Percentiles rank a stretch among this genome's conserved stretches.
Conservation (phyloP, 2,888 invertebrate species). For the Brachyptera putata region DNA sequence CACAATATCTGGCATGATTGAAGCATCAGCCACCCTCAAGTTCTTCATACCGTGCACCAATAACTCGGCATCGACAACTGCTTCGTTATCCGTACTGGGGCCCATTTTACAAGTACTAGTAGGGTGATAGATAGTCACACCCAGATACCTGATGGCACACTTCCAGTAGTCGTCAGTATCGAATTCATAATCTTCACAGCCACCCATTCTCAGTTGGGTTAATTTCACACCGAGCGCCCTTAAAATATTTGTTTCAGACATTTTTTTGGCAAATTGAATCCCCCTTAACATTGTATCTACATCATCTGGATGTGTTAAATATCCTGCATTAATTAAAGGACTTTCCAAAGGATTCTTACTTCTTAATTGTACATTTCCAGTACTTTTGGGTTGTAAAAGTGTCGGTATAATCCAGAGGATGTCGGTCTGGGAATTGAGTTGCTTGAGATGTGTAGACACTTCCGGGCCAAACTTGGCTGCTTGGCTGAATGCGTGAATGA, state of each 20-base stretch:
- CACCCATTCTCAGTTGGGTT: conserved; percentile 10
- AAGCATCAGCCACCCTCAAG: conserved; percentile 60
- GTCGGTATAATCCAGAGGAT: conserved; percentile 57
- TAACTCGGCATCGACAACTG: conserved; percentile 56
- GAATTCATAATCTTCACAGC: not conserved
- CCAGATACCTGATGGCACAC: conserved; percentile 37
- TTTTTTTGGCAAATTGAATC: conserved; percentile 41
- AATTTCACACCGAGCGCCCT: conserved; percentile 22
- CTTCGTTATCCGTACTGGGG: conserved; percentile 43
- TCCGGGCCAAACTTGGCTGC: conserved; percentile 24
- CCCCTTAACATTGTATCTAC: conserved; percentile 73
- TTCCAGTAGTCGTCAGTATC: conserved; percentile 39
- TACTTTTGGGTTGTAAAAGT: conserved; percentile 77
- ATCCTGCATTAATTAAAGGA: conserved; percentile 87
- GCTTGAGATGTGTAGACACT: conserved; percentile 29
- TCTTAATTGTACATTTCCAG: conserved; percentile 78
- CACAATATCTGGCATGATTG: conserved; percentile 60
- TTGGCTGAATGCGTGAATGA: conserved; percentile 19
- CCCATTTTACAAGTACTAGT: conserved; percentile 58
- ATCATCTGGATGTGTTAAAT: conserved; percentile 76
- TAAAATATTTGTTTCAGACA: conserved; percentile 25
- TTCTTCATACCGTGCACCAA: conserved; percentile 51
- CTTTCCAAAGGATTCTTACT: conserved; percentile 76
- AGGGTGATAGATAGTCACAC: conserved; percentile 37
- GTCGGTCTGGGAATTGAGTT: conserved; percentile 27